phyloP scores from a whole-genome alignment of 2,888 invertebrate species.

The Euplagia quadripunctaria region DNA sequence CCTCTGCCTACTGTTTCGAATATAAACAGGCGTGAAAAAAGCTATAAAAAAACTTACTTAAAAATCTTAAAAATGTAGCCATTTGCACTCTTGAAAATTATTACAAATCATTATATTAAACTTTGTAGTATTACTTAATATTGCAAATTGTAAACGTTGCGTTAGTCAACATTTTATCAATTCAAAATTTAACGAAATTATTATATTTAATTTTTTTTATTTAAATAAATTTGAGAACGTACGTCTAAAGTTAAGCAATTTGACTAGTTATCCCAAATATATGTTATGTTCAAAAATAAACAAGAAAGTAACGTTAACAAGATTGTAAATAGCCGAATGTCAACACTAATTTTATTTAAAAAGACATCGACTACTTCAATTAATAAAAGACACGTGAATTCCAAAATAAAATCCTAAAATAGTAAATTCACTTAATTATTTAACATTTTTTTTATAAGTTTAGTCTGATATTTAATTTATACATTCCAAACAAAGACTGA shows the following conservation, averaged over 20 bases:
- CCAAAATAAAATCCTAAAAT: neutral
- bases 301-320: too few species aligned
- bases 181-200: neutral
- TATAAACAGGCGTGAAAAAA: too few species aligned
- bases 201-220: too few species aligned
- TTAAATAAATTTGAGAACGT: too few species aligned
- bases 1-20: too few species aligned
- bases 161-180: neutral
- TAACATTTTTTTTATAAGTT: neutral
- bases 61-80: too few species aligned
- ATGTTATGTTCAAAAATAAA: too few species aligned
- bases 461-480: neutral
- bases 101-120: neutral
- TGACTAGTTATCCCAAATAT: too few species aligned
- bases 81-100: neutral
- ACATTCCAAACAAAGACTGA: neutral
- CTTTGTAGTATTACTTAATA: neutral
- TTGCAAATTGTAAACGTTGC: neutral
- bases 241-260: too few species aligned
- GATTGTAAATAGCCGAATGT: neutral
- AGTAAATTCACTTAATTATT: neutral
- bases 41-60: too few species aligned
- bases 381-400: neutral
- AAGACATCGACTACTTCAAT: neutral
- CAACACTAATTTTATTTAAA: neutral